Conservation (phyloP, 2,797 vertebrate species). For the Bradypodion ventrale region DNA sequence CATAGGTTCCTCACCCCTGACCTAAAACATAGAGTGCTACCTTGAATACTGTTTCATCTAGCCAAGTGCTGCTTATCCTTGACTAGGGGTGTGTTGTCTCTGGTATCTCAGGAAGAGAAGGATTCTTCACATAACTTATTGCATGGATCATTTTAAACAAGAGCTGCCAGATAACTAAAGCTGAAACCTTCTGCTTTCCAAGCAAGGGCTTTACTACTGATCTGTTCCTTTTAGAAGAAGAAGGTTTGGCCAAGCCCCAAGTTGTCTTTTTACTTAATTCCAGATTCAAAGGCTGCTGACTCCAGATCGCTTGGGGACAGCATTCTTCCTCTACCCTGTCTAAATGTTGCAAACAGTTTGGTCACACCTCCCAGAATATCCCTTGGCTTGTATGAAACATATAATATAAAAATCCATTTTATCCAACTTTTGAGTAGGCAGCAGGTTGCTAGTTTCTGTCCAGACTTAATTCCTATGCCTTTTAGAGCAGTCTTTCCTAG, state of each 20-base stretch:
- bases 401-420: too few species aligned
- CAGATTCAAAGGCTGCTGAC: neutral
- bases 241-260: neutral
- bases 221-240: neutral
- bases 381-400: too few species aligned
- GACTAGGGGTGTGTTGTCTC: neutral
- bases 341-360: too few species aligned
- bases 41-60: neutral
- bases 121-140: neutral
- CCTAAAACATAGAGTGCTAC: neutral
- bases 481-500: neutral
- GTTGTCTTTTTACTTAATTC: neutral
- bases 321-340: neutral
- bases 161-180: neutral
- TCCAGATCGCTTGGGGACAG: neutral
- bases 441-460: neutral
- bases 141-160: neutral
- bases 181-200: neutral
- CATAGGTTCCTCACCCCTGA: too few species aligned
- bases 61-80: neutral
- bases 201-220: neutral
- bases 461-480: neutral
- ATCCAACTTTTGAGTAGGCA: too few species aligned
- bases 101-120: neutral
- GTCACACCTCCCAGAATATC: too few species aligned